A percentile compares a stretch with the other conserved stretches of the same genome.
phyloP scores from a whole-genome alignment of 2,888 invertebrate genomes.

The Anthrax anthrax region DNA sequence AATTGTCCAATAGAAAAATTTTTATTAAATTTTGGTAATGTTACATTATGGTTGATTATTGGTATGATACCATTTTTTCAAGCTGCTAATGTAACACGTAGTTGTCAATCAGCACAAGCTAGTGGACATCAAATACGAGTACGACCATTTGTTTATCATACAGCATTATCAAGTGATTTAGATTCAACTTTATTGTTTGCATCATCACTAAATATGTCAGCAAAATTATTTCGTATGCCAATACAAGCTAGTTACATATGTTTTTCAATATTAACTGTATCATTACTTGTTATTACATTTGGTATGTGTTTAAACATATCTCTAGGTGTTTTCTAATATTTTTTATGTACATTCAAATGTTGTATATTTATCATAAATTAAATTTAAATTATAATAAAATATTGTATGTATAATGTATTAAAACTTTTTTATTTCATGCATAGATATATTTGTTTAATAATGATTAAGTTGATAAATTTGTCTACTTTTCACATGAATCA shows the following conservation, averaged over 20 bases:
- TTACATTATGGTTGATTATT: conserved; percentile 25
- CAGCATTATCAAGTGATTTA: conserved; percentile 58
- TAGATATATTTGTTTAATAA: too few relatives aligned
- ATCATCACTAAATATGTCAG: conserved; percentile 57
- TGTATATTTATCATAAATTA: too few relatives aligned
- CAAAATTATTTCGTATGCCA: conserved; percentile 58
- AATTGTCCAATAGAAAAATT: conserved; percentile 42
- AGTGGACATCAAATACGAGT: conserved; percentile 66
- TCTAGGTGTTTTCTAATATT: conserved; percentile 6
- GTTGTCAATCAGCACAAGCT: conserved; percentile 54
- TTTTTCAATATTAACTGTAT: conserved; percentile 43
- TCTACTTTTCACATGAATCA: too few relatives aligned
- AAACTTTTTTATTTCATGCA: too few relatives aligned
- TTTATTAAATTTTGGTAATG: conserved; percentile 52
- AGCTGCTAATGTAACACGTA: conserved; percentile 60
- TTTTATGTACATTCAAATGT: too few relatives aligned
- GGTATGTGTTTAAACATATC: conserved; percentile 47
- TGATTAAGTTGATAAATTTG: too few relatives aligned
- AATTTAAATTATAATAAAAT: too few relatives aligned
- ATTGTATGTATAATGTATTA: too few relatives aligned
- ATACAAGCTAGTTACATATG: conserved; percentile 55
- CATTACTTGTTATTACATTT: conserved; percentile 47
- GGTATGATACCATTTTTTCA: conserved; percentile 35
- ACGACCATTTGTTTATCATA: conserved; percentile 66
- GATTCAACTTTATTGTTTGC: conserved; percentile 63